Conservation (phyloP, 2,797 vertebrate genomes). For the Gymnoscopelus braueri region DNA sequence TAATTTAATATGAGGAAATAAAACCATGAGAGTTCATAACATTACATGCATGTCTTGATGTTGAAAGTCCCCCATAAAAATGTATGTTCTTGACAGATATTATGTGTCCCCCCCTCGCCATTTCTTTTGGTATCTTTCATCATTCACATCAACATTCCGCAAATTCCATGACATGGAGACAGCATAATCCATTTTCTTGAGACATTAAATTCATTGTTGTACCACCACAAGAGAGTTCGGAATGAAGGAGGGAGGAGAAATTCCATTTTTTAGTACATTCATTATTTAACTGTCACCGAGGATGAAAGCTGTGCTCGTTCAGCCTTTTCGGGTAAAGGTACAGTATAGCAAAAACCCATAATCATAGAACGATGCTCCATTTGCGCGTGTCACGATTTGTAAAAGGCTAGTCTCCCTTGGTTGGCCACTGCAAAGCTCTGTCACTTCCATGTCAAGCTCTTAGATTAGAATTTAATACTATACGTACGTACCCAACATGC, state of each 20-base stretch:
- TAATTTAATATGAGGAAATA: constrained; percentile 53
- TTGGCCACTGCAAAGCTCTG: constrained; percentile 58
- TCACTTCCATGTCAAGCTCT: constrained; percentile 48
- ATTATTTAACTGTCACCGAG: constrained; percentile 80
- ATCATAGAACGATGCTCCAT: constrained; percentile 62
- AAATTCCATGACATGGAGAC: constrained; percentile 44
- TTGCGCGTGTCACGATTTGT: constrained; percentile 65
- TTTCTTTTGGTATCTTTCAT: constrained; percentile 54
- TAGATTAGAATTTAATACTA: constrained; percentile 52
- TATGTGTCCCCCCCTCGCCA: constrained; percentile 8
- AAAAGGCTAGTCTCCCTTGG: constrained; percentile 46
- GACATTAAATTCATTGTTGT: constrained; percentile 67
- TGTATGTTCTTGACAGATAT: constrained; percentile 53
- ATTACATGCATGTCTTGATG: constrained; percentile 58
- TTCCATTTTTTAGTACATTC: constrained; percentile 72
- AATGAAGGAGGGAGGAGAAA: constrained; percentile 46
- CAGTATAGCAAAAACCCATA: constrained; percentile 38
- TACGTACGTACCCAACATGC: constrained; percentile 22
- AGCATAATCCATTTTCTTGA: constrained; percentile 65
- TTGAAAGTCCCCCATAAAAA: constrained; percentile 59
- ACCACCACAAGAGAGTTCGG: constrained; percentile 70
- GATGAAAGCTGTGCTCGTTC: constrained; percentile 73
- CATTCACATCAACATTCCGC: constrained; percentile 60
- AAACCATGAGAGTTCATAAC: constrained; percentile 66
- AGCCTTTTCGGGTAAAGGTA: constrained; percentile 59